Percentiles rank a stretch among this genome's conserved stretches.
Conservation (phyloP, 2,797 vertebrate species). For the Pangasius djambal region DNA sequence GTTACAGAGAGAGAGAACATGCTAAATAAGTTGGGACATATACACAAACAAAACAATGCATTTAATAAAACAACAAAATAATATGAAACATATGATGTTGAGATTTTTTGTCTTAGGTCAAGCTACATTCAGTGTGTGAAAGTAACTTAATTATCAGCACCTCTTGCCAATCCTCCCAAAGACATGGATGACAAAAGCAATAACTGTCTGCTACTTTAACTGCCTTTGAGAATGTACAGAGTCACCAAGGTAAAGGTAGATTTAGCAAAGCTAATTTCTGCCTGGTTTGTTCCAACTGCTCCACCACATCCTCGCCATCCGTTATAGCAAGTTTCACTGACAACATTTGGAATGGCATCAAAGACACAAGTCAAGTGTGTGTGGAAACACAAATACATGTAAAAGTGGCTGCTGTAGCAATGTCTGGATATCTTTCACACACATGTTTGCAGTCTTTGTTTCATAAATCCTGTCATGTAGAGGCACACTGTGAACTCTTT, state of each 20-base stretch:
- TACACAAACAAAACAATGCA: not conserved
- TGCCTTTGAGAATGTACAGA: not conserved
- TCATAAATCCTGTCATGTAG: not conserved
- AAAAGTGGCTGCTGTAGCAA: constrained; percentile 46
- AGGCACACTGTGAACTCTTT: constrained; percentile 27
- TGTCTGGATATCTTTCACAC: constrained; percentile 48
- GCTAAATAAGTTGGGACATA: not conserved
- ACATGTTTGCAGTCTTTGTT: constrained; percentile 19
- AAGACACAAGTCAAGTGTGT: constrained; percentile 54
- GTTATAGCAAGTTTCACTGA: constrained; percentile 75
- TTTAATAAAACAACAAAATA: not conserved
- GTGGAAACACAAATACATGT: constrained; percentile 37
- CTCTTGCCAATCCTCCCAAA: not conserved
- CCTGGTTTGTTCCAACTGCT: constrained; percentile 29
- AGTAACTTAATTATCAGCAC: not conserved
- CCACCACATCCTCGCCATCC: constrained; percentile 72
- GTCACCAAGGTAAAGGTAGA: not conserved
- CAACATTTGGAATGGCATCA: constrained; percentile 75
- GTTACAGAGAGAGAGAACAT: not conserved
- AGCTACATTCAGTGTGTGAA: not conserved
- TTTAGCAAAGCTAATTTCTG: constrained; percentile 38
- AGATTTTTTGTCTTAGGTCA: not conserved
- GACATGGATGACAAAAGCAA: not conserved
- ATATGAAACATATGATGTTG: not conserved
- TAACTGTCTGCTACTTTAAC: not conserved